Base-by-base conservation (phyloP, 2,888 invertebrate genomes). In the Euspilapteryx auroguttella region DNA sequence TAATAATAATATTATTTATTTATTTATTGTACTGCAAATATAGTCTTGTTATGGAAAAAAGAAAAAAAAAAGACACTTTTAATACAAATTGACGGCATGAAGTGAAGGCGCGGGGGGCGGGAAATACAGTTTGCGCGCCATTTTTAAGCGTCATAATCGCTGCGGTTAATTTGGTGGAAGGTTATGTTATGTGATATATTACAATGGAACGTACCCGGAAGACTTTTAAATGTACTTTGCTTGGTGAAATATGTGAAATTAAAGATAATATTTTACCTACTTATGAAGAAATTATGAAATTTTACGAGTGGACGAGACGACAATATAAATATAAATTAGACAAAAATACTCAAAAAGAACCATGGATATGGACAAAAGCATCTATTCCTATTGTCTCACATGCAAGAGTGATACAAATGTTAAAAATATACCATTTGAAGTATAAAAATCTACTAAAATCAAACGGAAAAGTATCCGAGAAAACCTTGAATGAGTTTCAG, bases 251-350 rank as follows among this genome's bases (percentile, higher is more conserved):
- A 12, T 22, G 31, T 25, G 36, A 36, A 7, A n/a, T 38, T 9
- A 38, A 34, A 30, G 28, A 27, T 3, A 38, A 36, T 24, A 21
- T 35, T 14, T 24, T 37, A 22, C 35, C 35, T 17, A 33, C 34
- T 23, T 38, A 37, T 21, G 37, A 38, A 37, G 33, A 37, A 31
- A 30, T 35, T 12, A 34, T 37, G 35, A 35, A 37, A 20, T 35
- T 26, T 27, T 35, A 35, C 21, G 34, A 37, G 26, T 37, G 35
- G 34, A 34, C 27, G 22, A 34, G 36, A 27, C 25, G 28, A 20
- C 12, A 15, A 21, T 21, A 33, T n/a, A 36, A 34, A 27, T 25
- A 21, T 4, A 24, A 34, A n/a, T n/a, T n/a, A n/a, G n/a, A n/a
- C 13, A 24, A 12, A 14, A 25, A 32, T 14, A 32, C 28, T 10